Base-by-base conservation (phyloP, 1,140 invertebrate species). In the Paracyclopina nana region DNA sequence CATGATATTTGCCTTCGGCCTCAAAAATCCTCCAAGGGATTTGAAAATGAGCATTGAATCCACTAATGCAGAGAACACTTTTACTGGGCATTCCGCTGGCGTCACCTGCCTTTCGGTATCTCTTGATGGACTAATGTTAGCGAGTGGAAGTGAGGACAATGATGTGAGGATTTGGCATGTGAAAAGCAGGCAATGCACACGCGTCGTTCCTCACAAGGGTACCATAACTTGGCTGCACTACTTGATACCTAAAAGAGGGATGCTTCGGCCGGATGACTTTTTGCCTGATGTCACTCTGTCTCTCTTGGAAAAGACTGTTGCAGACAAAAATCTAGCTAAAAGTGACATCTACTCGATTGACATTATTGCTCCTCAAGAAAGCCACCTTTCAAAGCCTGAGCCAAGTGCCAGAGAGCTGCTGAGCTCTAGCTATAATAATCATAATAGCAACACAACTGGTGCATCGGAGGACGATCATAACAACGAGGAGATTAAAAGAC, bases 141-240 rank as follows among this genome's bases (percentile, higher is more conserved):
- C 82, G 5, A 83, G 82, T 0, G 83, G 78, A 0, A 77, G 77
- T 1, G 67, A 72, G 52, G 82, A 84, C 67, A 70, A 71, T 22
- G 71, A 67, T 51, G 74, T 86, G 1, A 73, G 77, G 55, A 57
- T 86, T 20, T 90, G 84, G 83, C 75, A 88, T 56, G 73, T 85
- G 28, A 59, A 60, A 26, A 84, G 79, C 60, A 64, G 70, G 38
- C 79, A 84, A 57, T 72, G 78, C 45, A 62, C 80, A 9, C 71
- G 73, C 54, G 76, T 69, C 9, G 66, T 88, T 22, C 62, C 65
- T 18, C 77, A 80, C 55, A 81, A 79, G 62, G 80, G 78, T 16
- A 58, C 72, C 4, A 68, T 86, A 1, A 79, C 72, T 29, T 11
- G n/a, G 4, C 27, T 28, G 11, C 27, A 12, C 4, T 48, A 28